Evolutionary conservation across 1,140 invertebrate species (phyloP), one percentile per base, ranked within the genome.

Genomic region (Alviniconcha marisindica): DNA sequence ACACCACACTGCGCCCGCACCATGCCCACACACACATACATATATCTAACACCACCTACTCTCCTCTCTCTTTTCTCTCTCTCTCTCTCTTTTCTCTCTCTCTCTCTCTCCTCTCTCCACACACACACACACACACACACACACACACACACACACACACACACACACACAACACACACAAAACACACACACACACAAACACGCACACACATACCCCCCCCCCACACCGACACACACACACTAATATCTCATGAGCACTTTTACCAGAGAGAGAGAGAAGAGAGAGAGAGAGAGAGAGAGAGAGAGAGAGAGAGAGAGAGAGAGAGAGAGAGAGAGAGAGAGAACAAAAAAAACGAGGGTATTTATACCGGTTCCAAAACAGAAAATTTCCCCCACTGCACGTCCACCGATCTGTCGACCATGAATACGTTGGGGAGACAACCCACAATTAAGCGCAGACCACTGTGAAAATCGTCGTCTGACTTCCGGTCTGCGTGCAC

Each of bases 351-450:
- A 18, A 48, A 48, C 18, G 18, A 48, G 5, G 44, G 7, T 48
- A 48, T 48, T 18, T 48, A n/a, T 48, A 77, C 76, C n/a, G 87
- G 54, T 42, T 87, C 83, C 18, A 86, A 48, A n/a, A 84, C 85
- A 2, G 42, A 77, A 21, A 77, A 77, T 31, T 69, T 24, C 15
- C 82, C 86, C 87, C 87, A 87, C 21, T 36, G n/a, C 31, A 87
- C 83, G 36, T 78, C 73, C 1, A 86, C 66, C 10, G 69, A 42
- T 14, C 74, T 28, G 14, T 85, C 76, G 31, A 85, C 81, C 7
- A 90, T n/a, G 51, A 87, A 86, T 0, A 89, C 89, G 82, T 91
- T 91, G 33, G 83, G 76, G 56, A 91, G 85, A 84, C 90, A 91
- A 0, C 40, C 36, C 14, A 77, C 77, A 15, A 90, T 77, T 0